Base-by-base conservation (phyloP, 1,140 invertebrate genomes). In the Caerostris darwini region DNA sequence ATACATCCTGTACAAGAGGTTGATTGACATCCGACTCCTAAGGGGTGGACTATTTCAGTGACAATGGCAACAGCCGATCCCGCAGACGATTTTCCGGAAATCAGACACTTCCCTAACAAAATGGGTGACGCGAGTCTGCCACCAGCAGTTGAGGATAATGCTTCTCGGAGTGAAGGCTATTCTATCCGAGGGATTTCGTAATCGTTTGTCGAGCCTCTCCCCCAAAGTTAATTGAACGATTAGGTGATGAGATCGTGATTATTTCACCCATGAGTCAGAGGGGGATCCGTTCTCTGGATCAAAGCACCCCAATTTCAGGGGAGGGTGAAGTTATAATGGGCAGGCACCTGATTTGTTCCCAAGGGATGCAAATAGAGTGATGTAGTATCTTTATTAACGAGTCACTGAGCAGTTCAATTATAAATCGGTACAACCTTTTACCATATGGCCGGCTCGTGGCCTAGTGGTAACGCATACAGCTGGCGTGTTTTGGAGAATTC, bases 181-280 rank as follows among this genome's bases (percentile, higher is more conserved):
- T 77, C 19, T 34, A 77, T 67, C 61, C 61, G 34, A 34, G 34
- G 71, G 34, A 77, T 10, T 50, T 34, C 53, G 71, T 34, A 77
- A 77, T 77, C 8, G 71, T 77, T 77, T 34, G 12, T 10, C 12
- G 12, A 19, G 10, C 71, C 71, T 34, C 71, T 77, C 71, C 69
- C 71, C 14, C 10, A 19, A 34, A 77, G 71, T 77, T 77, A 77
- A 77, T 77, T 77, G 71, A 77, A 77, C 71, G 71, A 77, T 77
- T 77, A 77, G 71, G 71, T 77, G 71, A 77, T 77, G 71, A 77
- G 71, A 50, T 34, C 71, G 8, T 77, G 71, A 77, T 77, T 77
- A 77, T 34, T 77, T 34, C 71, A 77, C 71, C 71, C 71, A 77
- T 77, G 71, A 77, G 71, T 77, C 71, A 77, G 71, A 77, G 69